These are phyloP conservation scores for Meriones unguiculatus DNA, from an alignment of 2,113 vertebrate species.

Conservation along the genomic window DNA sequence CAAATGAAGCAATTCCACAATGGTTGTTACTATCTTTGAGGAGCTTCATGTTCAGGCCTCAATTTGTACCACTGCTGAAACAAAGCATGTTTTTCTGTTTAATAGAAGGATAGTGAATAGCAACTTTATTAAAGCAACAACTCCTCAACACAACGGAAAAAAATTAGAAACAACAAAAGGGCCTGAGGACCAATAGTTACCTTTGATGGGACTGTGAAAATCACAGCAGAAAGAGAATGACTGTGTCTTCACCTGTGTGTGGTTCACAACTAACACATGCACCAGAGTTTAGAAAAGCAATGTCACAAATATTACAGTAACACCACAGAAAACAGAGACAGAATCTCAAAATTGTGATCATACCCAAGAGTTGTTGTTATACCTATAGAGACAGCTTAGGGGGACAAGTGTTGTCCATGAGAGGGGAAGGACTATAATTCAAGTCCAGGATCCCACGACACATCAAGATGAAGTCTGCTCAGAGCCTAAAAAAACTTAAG, in stretches of 20 bases:
- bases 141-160: too few species aligned
- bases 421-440: neutral
- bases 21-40: constrained; percentile 89
- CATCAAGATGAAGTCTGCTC: neutral
- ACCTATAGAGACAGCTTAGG: neutral
- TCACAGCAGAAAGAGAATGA: neutral
- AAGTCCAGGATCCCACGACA: neutral
- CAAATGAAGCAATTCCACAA: constrained; percentile 87
- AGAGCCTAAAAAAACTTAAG: neutral
- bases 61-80: constrained; percentile 87
- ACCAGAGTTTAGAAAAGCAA: constrained; percentile 20
- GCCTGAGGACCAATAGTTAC: neutral
- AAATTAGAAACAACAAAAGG: neutral
- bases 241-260: neutral
- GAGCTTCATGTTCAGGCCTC: constrained; percentile 89
- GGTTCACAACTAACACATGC: neutral
- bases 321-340: neutral
- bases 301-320: neutral
- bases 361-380: neutral
- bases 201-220: neutral
- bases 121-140: neutral
- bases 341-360: neutral
- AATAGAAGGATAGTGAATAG: neutral
- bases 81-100: neutral
- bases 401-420: neutral